A percentile compares a stretch with the other conserved stretches of the same genome.
phyloP scores from a whole-genome alignment of 1,140 invertebrate genomes.

The Periplaneta americana region DNA sequence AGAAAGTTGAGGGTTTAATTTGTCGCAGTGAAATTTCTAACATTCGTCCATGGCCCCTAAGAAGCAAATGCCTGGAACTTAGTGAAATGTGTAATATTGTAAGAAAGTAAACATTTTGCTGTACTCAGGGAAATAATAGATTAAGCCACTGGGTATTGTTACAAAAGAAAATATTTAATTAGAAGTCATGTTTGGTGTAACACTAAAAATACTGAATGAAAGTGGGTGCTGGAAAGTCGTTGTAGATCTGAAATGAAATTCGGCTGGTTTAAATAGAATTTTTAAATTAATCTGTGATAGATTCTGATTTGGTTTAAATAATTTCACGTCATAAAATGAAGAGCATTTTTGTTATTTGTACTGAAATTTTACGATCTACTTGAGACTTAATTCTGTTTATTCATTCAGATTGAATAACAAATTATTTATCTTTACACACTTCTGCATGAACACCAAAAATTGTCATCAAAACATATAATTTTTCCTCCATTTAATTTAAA shows the following conservation, averaged over 20 bases:
- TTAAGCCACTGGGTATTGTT: not conserved
- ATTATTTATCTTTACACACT: too few species aligned
- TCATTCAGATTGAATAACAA: too few species aligned
- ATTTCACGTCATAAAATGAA: not conserved
- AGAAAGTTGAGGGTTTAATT: not conserved
- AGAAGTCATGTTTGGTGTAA: not conserved
- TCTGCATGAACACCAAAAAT: too few species aligned
- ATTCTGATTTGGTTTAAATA: not conserved
- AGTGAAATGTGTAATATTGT: not conserved
- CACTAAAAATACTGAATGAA: not conserved
- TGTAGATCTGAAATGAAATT: too few species aligned
- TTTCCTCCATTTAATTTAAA: too few species aligned
- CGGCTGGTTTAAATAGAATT: too few species aligned
- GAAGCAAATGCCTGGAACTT: not conserved
- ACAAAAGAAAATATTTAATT: not conserved
- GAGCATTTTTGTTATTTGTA: too few species aligned
- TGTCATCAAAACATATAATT: too few species aligned
- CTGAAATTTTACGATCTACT: too few species aligned
- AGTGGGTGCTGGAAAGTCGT: not conserved
- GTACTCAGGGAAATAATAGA: not conserved
- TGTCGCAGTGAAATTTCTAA: not conserved
- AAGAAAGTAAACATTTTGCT: not conserved
- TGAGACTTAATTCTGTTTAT: too few species aligned
- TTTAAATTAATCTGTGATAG: too few species aligned
- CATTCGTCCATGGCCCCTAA: not conserved